phyloP scores from a whole-genome alignment of 2,888 invertebrate species.

The Hyles lineata region DNA sequence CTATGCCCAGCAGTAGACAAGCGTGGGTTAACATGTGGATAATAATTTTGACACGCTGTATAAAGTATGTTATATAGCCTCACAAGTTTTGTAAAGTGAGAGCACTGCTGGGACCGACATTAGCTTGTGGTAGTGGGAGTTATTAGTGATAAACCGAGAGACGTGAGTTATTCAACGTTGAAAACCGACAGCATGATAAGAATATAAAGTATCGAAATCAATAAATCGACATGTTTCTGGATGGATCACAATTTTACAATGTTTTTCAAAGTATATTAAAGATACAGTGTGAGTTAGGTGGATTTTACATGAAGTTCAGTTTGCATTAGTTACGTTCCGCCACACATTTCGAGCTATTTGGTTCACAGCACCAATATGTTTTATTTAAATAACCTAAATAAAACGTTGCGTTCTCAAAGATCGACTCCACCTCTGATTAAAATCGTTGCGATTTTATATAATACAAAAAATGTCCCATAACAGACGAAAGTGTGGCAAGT shows the following conservation, averaged over 20 bases:
- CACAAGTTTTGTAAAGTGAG: too few relatives aligned
- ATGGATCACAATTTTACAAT: conserved; percentile 11
- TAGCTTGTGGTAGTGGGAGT: not conserved
- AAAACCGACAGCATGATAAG: conserved; percentile 30
- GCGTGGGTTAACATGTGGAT: too few relatives aligned
- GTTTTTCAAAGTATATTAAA: conserved; percentile 10
- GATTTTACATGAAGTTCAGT: conserved; percentile 3
- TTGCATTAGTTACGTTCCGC: not conserved
- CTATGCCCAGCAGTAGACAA: too few relatives aligned
- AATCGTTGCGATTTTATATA: not conserved
- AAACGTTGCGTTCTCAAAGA: conserved; percentile 1
- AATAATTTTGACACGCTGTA: too few relatives aligned
- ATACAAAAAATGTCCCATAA: not conserved
- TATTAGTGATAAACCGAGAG: not conserved
- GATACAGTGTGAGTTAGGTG: not conserved
- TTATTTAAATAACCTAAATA: conserved; percentile 10
- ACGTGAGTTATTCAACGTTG: not conserved
- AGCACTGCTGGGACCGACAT: not conserved
- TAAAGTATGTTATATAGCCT: too few relatives aligned
- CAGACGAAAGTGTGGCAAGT: not conserved
- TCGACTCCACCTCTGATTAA: not conserved
- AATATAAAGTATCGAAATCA: conserved; percentile 23
- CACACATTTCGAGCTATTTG: conserved; percentile 6
- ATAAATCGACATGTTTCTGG: conserved; percentile 24
- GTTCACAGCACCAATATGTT: conserved; percentile 22